A percentile compares a stretch with the other conserved stretches of the same genome.
Conservation (phyloP, 2,113 vertebrate species). For the Salminus brasiliensis region DNA sequence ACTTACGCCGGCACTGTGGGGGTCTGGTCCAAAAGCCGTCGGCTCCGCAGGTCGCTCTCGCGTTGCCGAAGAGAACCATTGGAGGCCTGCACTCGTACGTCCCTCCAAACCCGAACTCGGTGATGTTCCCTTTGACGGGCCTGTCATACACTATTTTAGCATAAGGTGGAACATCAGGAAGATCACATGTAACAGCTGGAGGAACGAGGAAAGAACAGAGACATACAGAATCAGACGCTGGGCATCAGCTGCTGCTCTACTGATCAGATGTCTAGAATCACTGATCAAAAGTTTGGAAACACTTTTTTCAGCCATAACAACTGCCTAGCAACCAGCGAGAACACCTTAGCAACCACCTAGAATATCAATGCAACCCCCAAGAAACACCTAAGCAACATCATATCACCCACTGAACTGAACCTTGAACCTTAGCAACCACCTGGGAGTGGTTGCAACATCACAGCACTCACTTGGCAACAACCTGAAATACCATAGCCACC, state of each 20-base stretch:
- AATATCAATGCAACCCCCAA: too few species aligned
- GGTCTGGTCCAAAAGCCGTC: conserved; percentile 82
- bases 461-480: too few species aligned
- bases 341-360: too few species aligned
- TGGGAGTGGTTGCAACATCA: too few species aligned
- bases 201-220: conserved; percentile 33
- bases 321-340: too few species aligned
- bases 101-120: conserved; percentile 66
- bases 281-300: too few species aligned
- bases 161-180: conserved; percentile 73
- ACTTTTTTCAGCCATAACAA: too few species aligned
- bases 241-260: neutral
- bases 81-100: conserved; percentile 79
- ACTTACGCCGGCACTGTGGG: conserved; percentile 84
- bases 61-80: conserved; percentile 76
- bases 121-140: conserved; percentile 57
- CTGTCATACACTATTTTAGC: conserved; percentile 69
- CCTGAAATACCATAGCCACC: too few species aligned
- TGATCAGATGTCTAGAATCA: neutral
- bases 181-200: conserved; percentile 80
- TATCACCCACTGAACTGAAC: too few species aligned
- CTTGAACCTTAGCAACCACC: too few species aligned
- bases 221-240: neutral
- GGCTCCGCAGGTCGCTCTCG: conserved; percentile 74
- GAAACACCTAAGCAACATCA: too few species aligned